Conservation (phyloP, 2,797 vertebrate species). For the Protosalanx chinensis region DNA sequence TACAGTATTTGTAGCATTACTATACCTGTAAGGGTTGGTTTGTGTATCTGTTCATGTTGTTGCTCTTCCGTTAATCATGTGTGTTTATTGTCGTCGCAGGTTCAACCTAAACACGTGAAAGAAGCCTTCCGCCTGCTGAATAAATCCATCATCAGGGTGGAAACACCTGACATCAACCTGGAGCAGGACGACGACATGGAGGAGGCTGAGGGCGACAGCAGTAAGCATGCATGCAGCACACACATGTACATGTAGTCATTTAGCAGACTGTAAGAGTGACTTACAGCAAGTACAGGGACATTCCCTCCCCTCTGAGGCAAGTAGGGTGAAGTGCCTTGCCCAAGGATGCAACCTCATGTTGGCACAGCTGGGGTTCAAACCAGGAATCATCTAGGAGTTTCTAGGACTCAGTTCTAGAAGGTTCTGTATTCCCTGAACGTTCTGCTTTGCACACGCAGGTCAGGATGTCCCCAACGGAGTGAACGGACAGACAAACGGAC, state of each 20-base stretch:
- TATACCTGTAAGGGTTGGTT: neutral
- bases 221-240: constrained; percentile 30
- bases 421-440: neutral
- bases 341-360: too few species aligned
- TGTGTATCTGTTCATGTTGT: neutral
- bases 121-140: constrained; percentile 96
- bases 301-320: too few species aligned
- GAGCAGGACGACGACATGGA: constrained; percentile 87
- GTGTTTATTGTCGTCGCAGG: constrained; percentile 64
- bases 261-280: too few species aligned
- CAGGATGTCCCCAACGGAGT: constrained; percentile 73
- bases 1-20: neutral
- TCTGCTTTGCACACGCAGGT: constrained; percentile 59
- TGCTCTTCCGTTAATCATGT: neutral
- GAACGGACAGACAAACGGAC: constrained; percentile 69
- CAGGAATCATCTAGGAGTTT: too few species aligned
- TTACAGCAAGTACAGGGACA: too few species aligned
- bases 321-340: too few species aligned
- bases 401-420: neutral
- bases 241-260: too few species aligned
- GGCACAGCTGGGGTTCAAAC: too few species aligned
- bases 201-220: constrained; percentile 70
- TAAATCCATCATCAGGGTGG: constrained; percentile 97
- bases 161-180: constrained; percentile 95
- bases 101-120: constrained; percentile 97